These are phyloP conservation scores for Thymelicus lineola DNA, from an alignment of 2,888 invertebrate genomes.

Conservation along the genomic window DNA sequence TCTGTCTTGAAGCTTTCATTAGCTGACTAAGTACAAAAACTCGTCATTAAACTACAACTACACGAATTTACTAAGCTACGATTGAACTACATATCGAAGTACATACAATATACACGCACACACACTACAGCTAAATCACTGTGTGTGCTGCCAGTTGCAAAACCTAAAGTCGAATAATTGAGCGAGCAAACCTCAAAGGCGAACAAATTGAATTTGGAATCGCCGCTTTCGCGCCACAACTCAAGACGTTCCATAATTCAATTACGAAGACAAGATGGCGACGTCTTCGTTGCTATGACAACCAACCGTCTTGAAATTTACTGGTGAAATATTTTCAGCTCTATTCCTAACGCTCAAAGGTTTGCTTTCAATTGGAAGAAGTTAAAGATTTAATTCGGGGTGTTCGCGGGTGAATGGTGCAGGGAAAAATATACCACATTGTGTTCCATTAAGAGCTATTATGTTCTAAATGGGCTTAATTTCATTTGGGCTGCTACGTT, in stretches of 20 bases:
- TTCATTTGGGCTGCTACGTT: slow-evolving; percentile 25
- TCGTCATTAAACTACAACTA: too few species aligned
- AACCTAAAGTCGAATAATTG: slow-evolving; percentile 49
- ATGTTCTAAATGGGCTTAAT: slow-evolving; percentile 40
- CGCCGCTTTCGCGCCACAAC: slow-evolving; percentile 72
- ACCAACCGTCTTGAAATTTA: slow-evolving; percentile 61
- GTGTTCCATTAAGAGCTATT: slow-evolving; percentile 41
- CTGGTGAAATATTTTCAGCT: slow-evolving; percentile 47
- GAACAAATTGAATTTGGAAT: slow-evolving; percentile 67
- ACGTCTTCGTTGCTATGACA: slow-evolving; percentile 68
- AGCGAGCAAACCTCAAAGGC: slow-evolving; percentile 68
- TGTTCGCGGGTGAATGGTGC: slow-evolving; percentile 42
- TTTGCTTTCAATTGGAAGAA: slow-evolving; percentile 41
- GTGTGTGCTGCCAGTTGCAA: slow-evolving; percentile 15
- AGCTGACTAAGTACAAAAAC: too few species aligned
- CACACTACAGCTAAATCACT: neutral
- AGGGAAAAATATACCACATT: slow-evolving; percentile 46
- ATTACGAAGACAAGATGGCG: slow-evolving; percentile 73
- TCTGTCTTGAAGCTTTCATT: too few species aligned
- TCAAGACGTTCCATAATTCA: slow-evolving; percentile 74
- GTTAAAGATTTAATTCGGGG: slow-evolving; percentile 39
- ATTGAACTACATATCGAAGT: too few species aligned
- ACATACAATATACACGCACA: neutral
- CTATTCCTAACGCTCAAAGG: slow-evolving; percentile 45
- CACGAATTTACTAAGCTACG: too few species aligned